Evolutionary conservation across 2,888 invertebrate genomes (phyloP), one percentile per base, ranked within the genome.

Genomic region (Orthosia gothica): DNA sequence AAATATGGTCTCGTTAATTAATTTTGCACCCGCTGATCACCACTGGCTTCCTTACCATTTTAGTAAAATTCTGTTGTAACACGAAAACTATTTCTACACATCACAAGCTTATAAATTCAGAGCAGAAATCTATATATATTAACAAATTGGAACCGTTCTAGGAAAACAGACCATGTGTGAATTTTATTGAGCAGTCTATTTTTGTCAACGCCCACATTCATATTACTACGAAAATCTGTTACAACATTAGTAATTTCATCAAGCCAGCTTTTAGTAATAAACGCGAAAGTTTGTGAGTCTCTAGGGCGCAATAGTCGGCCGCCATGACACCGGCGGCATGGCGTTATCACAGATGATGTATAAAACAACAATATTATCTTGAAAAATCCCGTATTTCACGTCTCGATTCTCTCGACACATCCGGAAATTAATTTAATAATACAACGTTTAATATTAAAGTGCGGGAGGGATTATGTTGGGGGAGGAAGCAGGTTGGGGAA

Each of bases 371-470:
- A 70, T 79, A 79, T 79, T 77, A 85, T 85, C 85, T 85, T 63
- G 55, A 70, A 73, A 73, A 75, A 79, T 80, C 81, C 74, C 83
- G 84, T 82, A 76, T 87, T 88, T 86, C 86, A 88, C 87, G 85
- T 85, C 83, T 86, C 84, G 86, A 90, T 87, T 87, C 87, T 69
- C 84, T 74, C 87, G 88, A 90, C 92, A 91, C 88, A 90, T 90
- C 88, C 91, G 88, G 88, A 89, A 88, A 93, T 93, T 93, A 93
- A 93, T 92, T 91, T 92, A 91, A 93, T 93, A 93, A 91, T 89
- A 87, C 88, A 77, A 85, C 87, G 87, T 89, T 91, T 91, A 86
- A 89, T 89, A 89, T 88, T 87, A 90, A 87, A 83, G 76, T 78
- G 73, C 70, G 66, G 70, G 70, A 47, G 54, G 61, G n/a, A n/a